Percentiles rank a stretch among this genome's conserved stretches.
Conservation (phyloP, 2,888 invertebrate genomes). For the Nezara viridula region DNA sequence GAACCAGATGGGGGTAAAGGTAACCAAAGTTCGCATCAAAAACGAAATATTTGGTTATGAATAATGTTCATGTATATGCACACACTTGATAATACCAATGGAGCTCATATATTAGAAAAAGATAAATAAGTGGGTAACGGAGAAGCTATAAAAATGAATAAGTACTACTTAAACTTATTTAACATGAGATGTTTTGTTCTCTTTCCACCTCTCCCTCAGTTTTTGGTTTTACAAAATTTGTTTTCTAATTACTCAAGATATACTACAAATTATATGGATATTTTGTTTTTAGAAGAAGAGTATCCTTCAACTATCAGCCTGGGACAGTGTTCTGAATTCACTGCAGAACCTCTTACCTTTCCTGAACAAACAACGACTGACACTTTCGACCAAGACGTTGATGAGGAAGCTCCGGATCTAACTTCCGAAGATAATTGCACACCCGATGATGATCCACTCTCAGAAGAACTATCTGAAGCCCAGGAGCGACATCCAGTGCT, state of each 20-base stretch:
- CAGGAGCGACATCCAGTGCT: not conserved
- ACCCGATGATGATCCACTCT: not conserved
- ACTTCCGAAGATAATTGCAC: not conserved
- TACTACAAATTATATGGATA: not conserved
- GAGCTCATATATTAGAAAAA: too few relatives aligned
- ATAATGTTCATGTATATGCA: too few relatives aligned
- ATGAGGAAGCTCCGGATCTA: not conserved
- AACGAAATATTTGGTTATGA: too few relatives aligned
- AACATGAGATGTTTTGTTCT: too few relatives aligned
- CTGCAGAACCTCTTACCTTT: constrained; percentile 7
- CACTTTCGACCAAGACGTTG: not conserved
- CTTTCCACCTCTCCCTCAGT: not conserved
- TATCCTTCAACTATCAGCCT: constrained; percentile 39
- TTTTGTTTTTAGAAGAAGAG: not conserved
- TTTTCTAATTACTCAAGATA: not conserved
- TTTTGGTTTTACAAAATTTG: not conserved
- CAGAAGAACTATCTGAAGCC: not conserved
- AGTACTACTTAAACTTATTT: too few relatives aligned
- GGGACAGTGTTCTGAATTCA: constrained; percentile 11
- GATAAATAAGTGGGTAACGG: too few relatives aligned
- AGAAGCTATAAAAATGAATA: too few relatives aligned
- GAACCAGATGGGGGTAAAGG: not conserved
- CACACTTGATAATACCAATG: too few relatives aligned
- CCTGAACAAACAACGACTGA: not conserved
- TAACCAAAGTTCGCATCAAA: too few relatives aligned